These are phyloP conservation scores for Taeniopygia guttata DNA, from an alignment of 2,797 vertebrate genomes.

Conservation along the genomic window DNA sequence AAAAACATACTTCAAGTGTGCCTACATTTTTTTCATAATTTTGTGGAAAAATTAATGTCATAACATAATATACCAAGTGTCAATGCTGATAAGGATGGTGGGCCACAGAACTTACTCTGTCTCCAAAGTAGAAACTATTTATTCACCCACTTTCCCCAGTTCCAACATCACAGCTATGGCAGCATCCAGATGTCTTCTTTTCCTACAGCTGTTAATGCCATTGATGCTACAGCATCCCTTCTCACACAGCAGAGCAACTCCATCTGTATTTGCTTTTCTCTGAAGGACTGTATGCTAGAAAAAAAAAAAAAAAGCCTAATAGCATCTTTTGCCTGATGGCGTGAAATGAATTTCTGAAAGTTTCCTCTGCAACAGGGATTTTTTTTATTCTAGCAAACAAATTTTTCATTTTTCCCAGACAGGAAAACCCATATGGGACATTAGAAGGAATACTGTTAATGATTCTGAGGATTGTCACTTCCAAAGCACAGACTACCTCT, in stretches of 20 bases:
- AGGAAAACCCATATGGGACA: neutral
- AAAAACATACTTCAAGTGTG: neutral
- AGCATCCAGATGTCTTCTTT: neutral
- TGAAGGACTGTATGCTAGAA: neutral
- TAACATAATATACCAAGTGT: rapidly evolving
- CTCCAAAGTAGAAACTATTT: neutral
- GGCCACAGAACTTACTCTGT: neutral
- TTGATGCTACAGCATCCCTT: neutral
- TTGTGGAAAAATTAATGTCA: neutral
- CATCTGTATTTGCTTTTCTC: neutral
- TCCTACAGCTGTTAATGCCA: rapidly evolving
- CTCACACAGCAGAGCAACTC: neutral
- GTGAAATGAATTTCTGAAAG: neutral
- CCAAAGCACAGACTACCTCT: neutral
- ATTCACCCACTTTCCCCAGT: neutral
- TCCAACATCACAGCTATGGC: neutral
- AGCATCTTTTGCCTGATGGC: neutral
- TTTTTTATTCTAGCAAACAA: neutral
- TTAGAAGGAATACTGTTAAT: neutral
- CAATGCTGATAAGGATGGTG: neutral
- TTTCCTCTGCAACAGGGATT: neutral
- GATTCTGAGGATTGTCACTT: neutral
- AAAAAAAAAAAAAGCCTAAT: neutral
- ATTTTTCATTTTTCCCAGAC: neutral
- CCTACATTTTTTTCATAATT: neutral